Evolutionary conservation across 1,140 invertebrate species (phyloP), one percentile per base, ranked within the genome.

Genomic region (Berghia stephanieae): DNA sequence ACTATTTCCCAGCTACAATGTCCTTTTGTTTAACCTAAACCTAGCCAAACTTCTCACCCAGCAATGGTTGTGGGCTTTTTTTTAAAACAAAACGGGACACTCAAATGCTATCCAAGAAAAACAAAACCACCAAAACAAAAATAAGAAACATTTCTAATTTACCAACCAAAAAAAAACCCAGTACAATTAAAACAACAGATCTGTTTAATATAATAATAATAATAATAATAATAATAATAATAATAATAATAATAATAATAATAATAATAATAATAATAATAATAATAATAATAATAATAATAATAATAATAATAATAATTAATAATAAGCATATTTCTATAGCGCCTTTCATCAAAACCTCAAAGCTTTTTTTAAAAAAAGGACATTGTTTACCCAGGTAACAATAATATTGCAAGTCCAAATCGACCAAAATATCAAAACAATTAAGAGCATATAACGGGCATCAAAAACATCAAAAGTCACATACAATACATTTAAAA

Each of bases 301-400:
- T 1, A 67, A 34, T 71, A 70, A 36, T 40, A 70, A 60, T 74
- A 6, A n/a, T n/a, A n/a, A n/a, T n/a, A n/a, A n/a, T n/a, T n/a
- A n/a, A n/a, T n/a, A n/a, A n/a, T n/a, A n/a, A n/a, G n/a, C n/a
- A n/a, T n/a, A n/a, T n/a, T n/a, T n/a, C n/a, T n/a, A n/a, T n/a
- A n/a, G n/a, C n/a, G n/a, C n/a, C n/a, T n/a, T n/a, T n/a, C n/a
- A n/a, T n/a, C n/a, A n/a, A n/a, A n/a, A n/a, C n/a, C n/a, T n/a
- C n/a, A n/a, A n/a, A n/a, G n/a, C n/a, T n/a, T n/a, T n/a, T n/a
- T n/a, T n/a, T n/a, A n/a, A n/a, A n/a, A n/a, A n/a, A n/a, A n/a
- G n/a, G n/a, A n/a, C n/a, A n/a, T n/a, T n/a, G n/a, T n/a, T n/a
- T n/a, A n/a, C n/a, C n/a, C n/a, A n/a, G n/a, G n/a, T n/a, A n/a